These are phyloP conservation scores for Sphaerophoria rueppellii DNA, from an alignment of 2,888 invertebrate species.

Conservation along the genomic window DNA sequence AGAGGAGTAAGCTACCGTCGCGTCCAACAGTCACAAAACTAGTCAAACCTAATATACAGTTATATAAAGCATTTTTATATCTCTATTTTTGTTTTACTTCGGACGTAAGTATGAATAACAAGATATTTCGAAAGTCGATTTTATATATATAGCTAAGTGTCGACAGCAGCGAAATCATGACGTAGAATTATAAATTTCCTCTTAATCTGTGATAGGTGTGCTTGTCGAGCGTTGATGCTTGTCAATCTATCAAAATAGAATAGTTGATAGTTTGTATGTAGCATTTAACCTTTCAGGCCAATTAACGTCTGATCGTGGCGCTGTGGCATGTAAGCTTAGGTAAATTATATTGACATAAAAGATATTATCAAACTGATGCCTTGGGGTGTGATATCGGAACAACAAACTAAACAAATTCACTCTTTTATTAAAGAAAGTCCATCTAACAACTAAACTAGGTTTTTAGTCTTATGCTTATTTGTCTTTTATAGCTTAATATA, in stretches of 20 bases:
- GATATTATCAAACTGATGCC: background rate
- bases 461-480: no score
- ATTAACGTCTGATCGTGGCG: slow-evolving; percentile 31
- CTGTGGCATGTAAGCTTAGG: slow-evolving; percentile 1
- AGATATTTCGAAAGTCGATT: slow-evolving; percentile 46
- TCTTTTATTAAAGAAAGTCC: no score
- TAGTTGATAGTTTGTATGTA: slow-evolving; percentile 29
- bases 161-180: background rate
- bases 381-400: background rate
- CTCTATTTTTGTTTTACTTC: background rate
- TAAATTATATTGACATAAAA: background rate
- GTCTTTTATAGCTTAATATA: no score
- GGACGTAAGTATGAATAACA: slow-evolving; percentile 14
- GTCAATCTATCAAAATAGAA: slow-evolving; percentile 45
- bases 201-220: slow-evolving; percentile 34
- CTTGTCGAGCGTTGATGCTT: slow-evolving; percentile 34
- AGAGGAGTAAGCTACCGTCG: slow-evolving; percentile 34
- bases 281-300: slow-evolving; percentile 14
- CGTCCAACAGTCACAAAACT: slow-evolving; percentile 22
- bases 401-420: background rate
- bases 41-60: slow-evolving; percentile 30
- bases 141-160: slow-evolving; percentile 19
- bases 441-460: no score
- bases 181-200: slow-evolving; percentile 31
- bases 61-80: background rate